Base-by-base conservation (phyloP, 2,797 vertebrate genomes). In the Cygnus olor region DNA sequence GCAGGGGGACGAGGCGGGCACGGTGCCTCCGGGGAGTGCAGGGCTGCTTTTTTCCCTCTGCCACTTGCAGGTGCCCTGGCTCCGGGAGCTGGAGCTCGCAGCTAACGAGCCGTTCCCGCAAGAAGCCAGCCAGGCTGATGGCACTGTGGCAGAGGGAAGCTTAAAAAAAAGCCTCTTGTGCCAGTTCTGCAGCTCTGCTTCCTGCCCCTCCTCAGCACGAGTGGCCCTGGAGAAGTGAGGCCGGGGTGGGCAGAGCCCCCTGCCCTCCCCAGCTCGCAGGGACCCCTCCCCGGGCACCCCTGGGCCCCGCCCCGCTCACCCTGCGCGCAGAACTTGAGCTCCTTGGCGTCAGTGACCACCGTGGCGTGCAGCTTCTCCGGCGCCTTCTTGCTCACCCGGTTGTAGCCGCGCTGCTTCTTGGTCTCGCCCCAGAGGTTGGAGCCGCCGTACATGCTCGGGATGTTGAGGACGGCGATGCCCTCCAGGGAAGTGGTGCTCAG, bases 381-480 rank as follows among this genome's bases (percentile, higher is more conserved):
- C 1, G 89, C 97, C 95, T 99, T 99, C 97, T 98, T 99, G 98
- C 99, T 99, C 98, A 99, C 98, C 45, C 98, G 98, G 97, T 96
- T 99, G 97, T 99, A 98, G 95, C 98, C 97, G 4, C 98, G 98
- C 95, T 99, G 98, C 97, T 98, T 99, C 97, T 99, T 99, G 61
- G 98, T 98, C 96, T 99, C 99, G 0, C 99, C 99, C 99, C 99
- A 99, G 89, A 99, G 98, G 94, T 99, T 99, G 97, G 99, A 99
- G 93, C 99, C 99, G 0, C 99, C 99, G 1, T 99, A 99, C 99
- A 99, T 99, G 98, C 99, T 99, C 97, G 99, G 99, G 97, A 99
- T 99, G 98, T 99, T 99, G 95, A 99, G 99, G 86, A 99, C 97
- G 1, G 99, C 99, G 2, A 99, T 99, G 93, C 99, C 99, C 96